phyloP scores from a whole-genome alignment of 2,113 vertebrate genomes.

The pig (Sus scrofa) region DNA sequence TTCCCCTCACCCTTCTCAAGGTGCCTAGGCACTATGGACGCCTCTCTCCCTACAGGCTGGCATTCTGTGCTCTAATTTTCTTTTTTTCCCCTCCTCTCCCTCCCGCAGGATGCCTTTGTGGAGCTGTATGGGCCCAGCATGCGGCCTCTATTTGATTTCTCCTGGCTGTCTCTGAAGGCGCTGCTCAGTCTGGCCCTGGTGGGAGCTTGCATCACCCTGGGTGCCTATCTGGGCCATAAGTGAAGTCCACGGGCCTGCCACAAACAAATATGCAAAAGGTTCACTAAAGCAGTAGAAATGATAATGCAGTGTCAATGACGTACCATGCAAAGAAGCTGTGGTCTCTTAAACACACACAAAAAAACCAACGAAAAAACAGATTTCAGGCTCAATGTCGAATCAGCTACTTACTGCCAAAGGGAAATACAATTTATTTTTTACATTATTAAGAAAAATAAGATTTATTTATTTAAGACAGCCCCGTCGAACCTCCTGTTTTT shows the following conservation, averaged over 20 bases:
- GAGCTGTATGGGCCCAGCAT: conserved; percentile 95
- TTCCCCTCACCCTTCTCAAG: not conserved
- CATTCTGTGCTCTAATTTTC: conserved; percentile 46
- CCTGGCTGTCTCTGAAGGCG: conserved; percentile 97
- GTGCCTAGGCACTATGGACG: not conserved
- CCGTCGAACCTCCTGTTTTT: conserved; percentile 86
- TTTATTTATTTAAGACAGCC: conserved; percentile 93
- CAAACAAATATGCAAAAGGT: conserved; percentile 85
- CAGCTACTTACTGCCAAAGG: conserved; percentile 94
- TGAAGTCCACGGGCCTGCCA: conserved; percentile 87
- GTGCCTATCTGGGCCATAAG: conserved; percentile 97
- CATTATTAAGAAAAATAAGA: conserved; percentile 86
- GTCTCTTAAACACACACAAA: conserved; percentile 14
- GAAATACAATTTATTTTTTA: conserved; percentile 91
- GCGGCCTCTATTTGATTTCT: conserved; percentile 93
- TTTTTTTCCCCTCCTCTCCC: not conserved
- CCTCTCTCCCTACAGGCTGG: too few species aligned
- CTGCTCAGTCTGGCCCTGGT: conserved; percentile 96
- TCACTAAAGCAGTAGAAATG: conserved; percentile 84
- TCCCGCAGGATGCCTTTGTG: conserved; percentile 95
- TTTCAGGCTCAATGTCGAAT: conserved; percentile 88
- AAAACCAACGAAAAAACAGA: conserved; percentile 54
- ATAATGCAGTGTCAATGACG: conserved; percentile 77
- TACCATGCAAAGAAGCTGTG: not conserved
- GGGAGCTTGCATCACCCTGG: conserved; percentile 97